These are phyloP conservation scores for Mizuhopecten yessoensis DNA, from an alignment of 1,140 invertebrate species.

Conservation along the genomic window DNA sequence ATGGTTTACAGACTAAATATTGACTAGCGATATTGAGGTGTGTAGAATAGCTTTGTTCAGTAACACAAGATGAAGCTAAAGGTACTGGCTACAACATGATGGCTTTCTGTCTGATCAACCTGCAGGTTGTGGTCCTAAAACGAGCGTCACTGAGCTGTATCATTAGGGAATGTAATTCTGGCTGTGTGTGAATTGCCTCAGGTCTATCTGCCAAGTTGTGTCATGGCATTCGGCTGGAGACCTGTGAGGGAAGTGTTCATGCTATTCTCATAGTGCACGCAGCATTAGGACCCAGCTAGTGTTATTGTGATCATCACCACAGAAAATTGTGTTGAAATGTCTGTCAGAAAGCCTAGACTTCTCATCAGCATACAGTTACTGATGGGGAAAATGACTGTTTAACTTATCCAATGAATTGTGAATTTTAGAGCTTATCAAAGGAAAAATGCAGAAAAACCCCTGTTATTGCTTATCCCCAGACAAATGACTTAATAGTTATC, in stretches of 20 bases:
- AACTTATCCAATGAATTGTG: neutral
- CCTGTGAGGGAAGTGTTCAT: neutral
- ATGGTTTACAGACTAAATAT: neutral
- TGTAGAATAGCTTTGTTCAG: neutral
- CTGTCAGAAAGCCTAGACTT: neutral
- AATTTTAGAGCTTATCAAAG: too few species aligned
- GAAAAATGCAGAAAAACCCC: neutral
- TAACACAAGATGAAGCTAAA: neutral
- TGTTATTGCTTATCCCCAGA: neutral
- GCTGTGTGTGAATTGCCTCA: neutral
- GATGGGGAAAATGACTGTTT: neutral
- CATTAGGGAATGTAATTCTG: neutral
- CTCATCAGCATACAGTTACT: neutral
- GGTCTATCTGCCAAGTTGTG: neutral
- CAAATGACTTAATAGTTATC: neutral
- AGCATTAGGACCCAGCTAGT: neutral
- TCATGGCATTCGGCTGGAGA: neutral
- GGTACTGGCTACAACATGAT: neutral
- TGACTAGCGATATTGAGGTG: neutral
- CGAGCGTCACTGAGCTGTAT: constrained; percentile 17
- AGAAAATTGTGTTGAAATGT: neutral
- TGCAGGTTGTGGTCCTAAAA: neutral
- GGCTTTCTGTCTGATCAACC: constrained; percentile 24
- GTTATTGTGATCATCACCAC: neutral
- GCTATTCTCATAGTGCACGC: neutral